A percentile compares a stretch with the other conserved stretches of the same genome.
Conservation (phyloP, 2,797 vertebrate genomes). For the Aythya fuligula region DNA sequence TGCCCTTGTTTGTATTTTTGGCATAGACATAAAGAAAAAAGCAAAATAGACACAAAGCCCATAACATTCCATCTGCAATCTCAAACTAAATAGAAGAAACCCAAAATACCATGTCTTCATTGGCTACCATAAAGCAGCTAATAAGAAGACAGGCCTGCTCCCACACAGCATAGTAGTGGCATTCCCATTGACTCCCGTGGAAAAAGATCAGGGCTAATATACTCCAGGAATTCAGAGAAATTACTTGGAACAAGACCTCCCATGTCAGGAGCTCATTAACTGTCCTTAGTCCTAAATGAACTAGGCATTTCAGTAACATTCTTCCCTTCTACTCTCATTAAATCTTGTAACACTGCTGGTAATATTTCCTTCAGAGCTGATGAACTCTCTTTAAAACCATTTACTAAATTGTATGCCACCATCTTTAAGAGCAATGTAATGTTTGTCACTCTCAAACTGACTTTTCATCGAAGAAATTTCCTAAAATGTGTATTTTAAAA, state of each 20-base stretch:
- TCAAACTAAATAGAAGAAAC: slow-evolving; percentile 19
- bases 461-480: slow-evolving; percentile 6
- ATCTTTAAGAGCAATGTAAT: slow-evolving; percentile 39
- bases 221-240: slow-evolving; percentile 51
- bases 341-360: slow-evolving; percentile 30
- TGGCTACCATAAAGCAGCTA: slow-evolving; percentile 2
- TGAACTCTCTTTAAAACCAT: slow-evolving; percentile 28
- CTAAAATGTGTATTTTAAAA: slow-evolving; percentile 31
- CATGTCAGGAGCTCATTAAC: slow-evolving; percentile 29
- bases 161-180: background rate
- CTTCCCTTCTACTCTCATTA: slow-evolving; percentile 26
- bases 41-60: slow-evolving; percentile 17
- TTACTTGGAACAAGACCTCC: slow-evolving; percentile 51
- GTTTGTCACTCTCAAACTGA: slow-evolving; percentile 35
- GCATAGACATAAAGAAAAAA: background rate
- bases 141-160: background rate
- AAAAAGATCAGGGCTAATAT: background rate
- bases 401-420: slow-evolving; percentile 36
- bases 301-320: slow-evolving; percentile 43
- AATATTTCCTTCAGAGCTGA: slow-evolving; percentile 32
- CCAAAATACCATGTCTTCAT: background rate
- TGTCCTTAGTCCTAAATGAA: slow-evolving; percentile 39
- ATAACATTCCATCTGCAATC: slow-evolving; percentile 17
- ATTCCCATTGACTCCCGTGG: background rate
- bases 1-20: slow-evolving; percentile 12